These are phyloP conservation scores for Ooceraea biroi DNA, from an alignment of 1,140 invertebrate genomes.

Conservation along the genomic window DNA sequence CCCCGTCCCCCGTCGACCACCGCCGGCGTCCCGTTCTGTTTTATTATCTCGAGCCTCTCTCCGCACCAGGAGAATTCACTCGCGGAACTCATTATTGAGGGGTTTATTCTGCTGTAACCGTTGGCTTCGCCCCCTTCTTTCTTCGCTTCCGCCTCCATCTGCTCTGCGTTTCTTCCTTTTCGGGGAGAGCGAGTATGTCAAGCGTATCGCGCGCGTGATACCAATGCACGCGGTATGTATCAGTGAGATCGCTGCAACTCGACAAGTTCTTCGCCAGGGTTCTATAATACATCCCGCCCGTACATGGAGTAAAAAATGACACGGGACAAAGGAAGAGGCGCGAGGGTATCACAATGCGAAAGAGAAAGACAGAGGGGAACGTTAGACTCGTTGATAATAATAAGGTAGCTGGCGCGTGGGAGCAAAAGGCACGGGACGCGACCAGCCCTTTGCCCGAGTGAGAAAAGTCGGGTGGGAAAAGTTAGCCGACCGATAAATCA, in stretches of 20 bases:
- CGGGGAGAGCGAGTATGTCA: neutral
- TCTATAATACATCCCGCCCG: neutral
- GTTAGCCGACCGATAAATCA: slow-evolving; percentile 76
- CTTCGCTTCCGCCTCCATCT: slow-evolving; percentile 37
- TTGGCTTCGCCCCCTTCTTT: slow-evolving; percentile 65
- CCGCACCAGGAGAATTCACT: slow-evolving; percentile 83
- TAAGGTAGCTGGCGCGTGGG: neutral
- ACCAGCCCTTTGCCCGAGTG: neutral
- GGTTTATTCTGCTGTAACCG: slow-evolving; percentile 86
- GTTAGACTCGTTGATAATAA: neutral
- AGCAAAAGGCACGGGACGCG: slow-evolving; percentile 10
- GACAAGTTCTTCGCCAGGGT: neutral
- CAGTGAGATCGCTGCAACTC: neutral
- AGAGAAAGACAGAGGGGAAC: neutral
- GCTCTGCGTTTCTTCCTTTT: slow-evolving; percentile 19
- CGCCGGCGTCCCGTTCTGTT: slow-evolving; percentile 78
- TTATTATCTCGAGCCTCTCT: slow-evolving; percentile 84
- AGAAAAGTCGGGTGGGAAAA: slow-evolving; percentile 6
- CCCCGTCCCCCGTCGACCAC: slow-evolving; percentile 59
- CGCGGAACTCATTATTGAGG: slow-evolving; percentile 86
- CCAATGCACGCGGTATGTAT: neutral
- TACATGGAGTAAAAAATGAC: neutral
- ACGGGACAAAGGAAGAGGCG: neutral
- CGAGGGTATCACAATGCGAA: neutral
- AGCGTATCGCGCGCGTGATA: slow-evolving; percentile 1